Evolutionary conservation across 1,140 invertebrate genomes (phyloP).

Genomic region (Tetragonula clypearis): DNA sequence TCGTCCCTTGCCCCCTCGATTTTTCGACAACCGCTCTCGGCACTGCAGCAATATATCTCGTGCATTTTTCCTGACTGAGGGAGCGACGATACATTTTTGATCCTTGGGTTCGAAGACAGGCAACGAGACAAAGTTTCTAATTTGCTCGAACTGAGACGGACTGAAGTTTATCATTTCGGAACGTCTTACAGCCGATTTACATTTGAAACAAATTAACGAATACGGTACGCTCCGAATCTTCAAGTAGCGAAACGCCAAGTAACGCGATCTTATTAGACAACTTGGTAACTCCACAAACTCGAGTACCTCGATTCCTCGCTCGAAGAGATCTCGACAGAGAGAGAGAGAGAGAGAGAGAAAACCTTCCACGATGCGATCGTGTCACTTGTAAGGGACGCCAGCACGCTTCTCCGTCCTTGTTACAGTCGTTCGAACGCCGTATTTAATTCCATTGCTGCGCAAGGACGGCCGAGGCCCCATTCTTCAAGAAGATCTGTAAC

Average conservation of each 20-base stretch:
- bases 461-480: constrained; percentile 40
- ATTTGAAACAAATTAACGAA: neutral
- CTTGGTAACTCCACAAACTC: neutral
- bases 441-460: constrained; percentile 59
- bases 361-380: constrained; percentile 10
- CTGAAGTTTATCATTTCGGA: neutral
- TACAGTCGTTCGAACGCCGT: constrained; percentile 28
- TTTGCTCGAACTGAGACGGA: neutral
- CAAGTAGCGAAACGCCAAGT: neutral
- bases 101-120: no score
- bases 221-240: neutral
- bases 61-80: no score
- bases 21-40: neutral
- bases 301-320: no score
- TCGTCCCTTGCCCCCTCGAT: neutral
- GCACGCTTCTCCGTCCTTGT: neutral
- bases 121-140: neutral
- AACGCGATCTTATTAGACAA: neutral
- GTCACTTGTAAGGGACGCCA: neutral
- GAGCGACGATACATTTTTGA: no score
- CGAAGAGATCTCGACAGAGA: no score
- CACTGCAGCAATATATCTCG: no score
- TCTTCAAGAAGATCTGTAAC: constrained; percentile 54
- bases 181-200: neutral
- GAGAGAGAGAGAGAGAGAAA: no score